phyloP scores from a whole-genome alignment of 2,888 invertebrate species.

The Orthosia gracilis region DNA sequence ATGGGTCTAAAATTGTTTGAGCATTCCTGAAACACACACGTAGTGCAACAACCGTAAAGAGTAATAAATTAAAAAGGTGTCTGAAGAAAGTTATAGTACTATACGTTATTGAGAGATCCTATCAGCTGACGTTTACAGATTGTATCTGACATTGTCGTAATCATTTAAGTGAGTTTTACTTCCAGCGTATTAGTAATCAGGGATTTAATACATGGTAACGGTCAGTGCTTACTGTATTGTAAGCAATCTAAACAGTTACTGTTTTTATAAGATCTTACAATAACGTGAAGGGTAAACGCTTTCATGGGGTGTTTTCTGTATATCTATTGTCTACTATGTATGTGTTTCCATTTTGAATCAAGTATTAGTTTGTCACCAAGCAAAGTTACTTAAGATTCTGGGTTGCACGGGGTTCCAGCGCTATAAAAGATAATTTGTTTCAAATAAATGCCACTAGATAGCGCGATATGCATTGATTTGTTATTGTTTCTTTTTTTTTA shows the following conservation, averaged over 20 bases:
- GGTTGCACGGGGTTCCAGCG: too few species aligned
- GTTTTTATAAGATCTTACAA: not conserved
- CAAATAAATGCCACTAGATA: too few species aligned
- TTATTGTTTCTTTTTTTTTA: too few species aligned
- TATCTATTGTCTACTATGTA: too few species aligned
- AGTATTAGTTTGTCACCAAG: too few species aligned
- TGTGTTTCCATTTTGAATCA: too few species aligned
- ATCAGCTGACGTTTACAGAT: constrained; percentile 16
- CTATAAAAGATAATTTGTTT: too few species aligned
- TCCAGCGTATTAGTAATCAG: not conserved
- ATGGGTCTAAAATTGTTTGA: not conserved
- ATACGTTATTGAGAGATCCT: constrained; percentile 6
- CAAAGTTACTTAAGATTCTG: too few species aligned
- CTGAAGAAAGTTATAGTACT: constrained; percentile 9
- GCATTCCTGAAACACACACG: not conserved
- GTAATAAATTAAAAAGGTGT: constrained; percentile 4
- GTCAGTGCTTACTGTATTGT: not conserved
- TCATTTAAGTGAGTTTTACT: constrained; percentile 1
- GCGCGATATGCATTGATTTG: too few species aligned
- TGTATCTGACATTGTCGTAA: not conserved
- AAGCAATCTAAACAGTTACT: not conserved
- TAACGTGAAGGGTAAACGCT: not conserved
- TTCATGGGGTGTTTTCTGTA: not conserved
- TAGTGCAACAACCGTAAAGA: not conserved
- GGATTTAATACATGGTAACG: not conserved